A percentile compares a stretch with the other conserved stretches of the same genome.
Conservation (phyloP, 2,888 invertebrate species). For the Chesias legatella region DNA sequence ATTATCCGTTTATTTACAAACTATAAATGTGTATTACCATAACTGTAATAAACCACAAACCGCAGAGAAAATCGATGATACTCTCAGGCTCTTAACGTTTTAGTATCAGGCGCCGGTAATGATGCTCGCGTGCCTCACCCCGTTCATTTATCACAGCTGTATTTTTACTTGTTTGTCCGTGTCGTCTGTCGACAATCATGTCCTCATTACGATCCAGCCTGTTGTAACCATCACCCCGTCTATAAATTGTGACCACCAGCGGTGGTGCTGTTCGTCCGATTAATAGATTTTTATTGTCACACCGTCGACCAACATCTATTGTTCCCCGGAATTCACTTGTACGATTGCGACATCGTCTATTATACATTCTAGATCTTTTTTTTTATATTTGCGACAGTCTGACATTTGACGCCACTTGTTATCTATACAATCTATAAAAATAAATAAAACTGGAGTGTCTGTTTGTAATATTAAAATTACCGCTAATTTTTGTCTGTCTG, state of each 20-base stretch:
- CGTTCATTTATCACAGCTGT: constrained; percentile 68
- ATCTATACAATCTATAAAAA: no score
- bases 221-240: constrained; percentile 63
- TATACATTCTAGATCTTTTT: constrained; percentile 7
- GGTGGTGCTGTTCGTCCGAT: constrained; percentile 62
- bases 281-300: constrained; percentile 66
- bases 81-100: constrained; percentile 1
- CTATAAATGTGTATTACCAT: no score
- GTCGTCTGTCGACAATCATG: constrained; percentile 74
- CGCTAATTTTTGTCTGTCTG: no score
- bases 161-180: constrained; percentile 73
- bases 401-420: no score
- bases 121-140: constrained; percentile 62
- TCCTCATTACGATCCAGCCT: constrained; percentile 72
- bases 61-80: no score
- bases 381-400: no score
- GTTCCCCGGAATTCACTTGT: constrained; percentile 12
- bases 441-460: no score
- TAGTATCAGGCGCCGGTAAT: constrained; percentile 42
- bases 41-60: background rate
- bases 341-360: constrained; percentile 8
- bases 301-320: constrained; percentile 12
- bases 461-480: no score
- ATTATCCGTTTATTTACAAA: no score
- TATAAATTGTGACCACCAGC: constrained; percentile 75